Percentiles rank a stretch among this genome's conserved stretches.
These are phyloP conservation scores for Bombus confusus DNA, from an alignment of 1,140 invertebrate genomes.

Conservation along the genomic window DNA sequence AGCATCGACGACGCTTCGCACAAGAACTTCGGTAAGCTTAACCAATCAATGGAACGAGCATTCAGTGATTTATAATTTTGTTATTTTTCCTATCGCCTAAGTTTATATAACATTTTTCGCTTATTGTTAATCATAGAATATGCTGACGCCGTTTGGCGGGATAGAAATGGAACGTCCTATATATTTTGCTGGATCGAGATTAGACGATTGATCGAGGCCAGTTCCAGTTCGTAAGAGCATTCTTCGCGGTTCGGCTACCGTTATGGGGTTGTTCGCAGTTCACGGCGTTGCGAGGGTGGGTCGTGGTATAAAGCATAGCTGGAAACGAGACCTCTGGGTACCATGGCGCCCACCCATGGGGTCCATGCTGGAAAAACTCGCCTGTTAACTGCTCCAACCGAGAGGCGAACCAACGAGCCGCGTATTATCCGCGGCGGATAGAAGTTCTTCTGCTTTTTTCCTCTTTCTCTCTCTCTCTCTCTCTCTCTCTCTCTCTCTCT, in stretches of 20 bases:
- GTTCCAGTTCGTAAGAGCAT: conserved; percentile 24
- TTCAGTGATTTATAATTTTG: background rate
- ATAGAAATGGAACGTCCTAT: no score
- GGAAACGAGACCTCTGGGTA: conserved; percentile 79
- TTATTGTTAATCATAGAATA: no score
- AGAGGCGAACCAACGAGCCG: conserved; percentile 51
- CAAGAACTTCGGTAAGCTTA: no score
- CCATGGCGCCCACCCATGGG: conserved; percentile 76
- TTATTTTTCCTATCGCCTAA: no score
- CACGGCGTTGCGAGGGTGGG: conserved; percentile 31
- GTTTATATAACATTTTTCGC: no score
- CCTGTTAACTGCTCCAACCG: conserved; percentile 75
- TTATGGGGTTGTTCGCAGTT: conserved; percentile 49
- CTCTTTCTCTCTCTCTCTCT: background rate
- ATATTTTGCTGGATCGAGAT: background rate
- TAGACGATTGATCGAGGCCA: conserved; percentile 13
- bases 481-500: background rate
- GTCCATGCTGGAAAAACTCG: conserved; percentile 79
- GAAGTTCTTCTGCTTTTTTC: no score
- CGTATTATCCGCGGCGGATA: conserved; percentile 20
- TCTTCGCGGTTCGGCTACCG: conserved; percentile 19
- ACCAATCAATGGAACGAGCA: no score
- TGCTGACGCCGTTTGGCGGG: no score
- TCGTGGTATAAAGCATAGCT: conserved; percentile 78
- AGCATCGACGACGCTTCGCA: no score